A percentile compares a stretch with the other conserved stretches of the same genome.
These are phyloP conservation scores for Lamellibrachia luymesi DNA, from an alignment of 1,140 invertebrate species.

Conservation along the genomic window DNA sequence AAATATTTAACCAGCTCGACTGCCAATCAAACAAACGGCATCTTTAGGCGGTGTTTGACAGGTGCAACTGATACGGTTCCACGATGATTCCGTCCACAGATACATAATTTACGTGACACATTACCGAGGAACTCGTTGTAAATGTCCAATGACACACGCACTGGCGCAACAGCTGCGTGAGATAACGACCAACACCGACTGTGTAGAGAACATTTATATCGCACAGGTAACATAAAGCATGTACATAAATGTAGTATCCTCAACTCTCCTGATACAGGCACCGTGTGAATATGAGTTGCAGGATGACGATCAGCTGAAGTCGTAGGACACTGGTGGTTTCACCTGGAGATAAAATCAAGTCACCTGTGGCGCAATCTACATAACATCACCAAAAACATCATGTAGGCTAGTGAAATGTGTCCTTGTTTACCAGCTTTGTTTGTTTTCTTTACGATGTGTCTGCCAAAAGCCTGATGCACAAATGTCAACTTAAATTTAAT, in stretches of 20 bases:
- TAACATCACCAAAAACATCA: not conserved
- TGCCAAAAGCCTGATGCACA: not conserved
- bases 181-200: not conserved
- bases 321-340: not conserved
- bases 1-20: not conserved
- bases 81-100: not conserved
- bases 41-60: not conserved
- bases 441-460: not conserved
- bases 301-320: not conserved
- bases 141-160: not conserved
- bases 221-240: not conserved
- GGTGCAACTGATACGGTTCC: not conserved
- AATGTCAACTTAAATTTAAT: not conserved
- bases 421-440: not conserved
- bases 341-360: not conserved
- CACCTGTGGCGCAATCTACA: not conserved
- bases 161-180: not conserved
- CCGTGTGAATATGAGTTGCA: not conserved
- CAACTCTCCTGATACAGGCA: not conserved
- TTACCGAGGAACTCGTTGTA: not conserved
- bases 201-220: not conserved
- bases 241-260: not conserved
- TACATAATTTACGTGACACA: not conserved
- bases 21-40: not conserved
- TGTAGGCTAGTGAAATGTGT: not conserved